Percentiles rank a stretch among this genome's conserved stretches.
Conservation (phyloP, 1,140 invertebrate species). For the Oreohelix idahoensis region DNA sequence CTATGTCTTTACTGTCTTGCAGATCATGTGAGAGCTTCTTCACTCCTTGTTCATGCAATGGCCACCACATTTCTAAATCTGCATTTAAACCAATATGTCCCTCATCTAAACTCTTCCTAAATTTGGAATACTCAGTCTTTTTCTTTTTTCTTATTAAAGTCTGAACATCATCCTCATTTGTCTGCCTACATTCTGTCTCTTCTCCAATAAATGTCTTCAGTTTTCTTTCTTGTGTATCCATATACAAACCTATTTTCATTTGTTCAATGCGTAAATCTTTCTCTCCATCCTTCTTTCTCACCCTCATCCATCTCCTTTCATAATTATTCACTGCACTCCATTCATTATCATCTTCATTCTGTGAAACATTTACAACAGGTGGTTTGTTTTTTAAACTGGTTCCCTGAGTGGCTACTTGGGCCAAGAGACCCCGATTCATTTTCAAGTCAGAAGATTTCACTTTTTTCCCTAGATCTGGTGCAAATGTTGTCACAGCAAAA, state of each 20-base stretch:
- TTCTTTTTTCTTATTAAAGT: not conserved
- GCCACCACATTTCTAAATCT: not conserved
- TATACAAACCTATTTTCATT: not conserved
- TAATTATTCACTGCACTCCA: not conserved
- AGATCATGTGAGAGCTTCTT: not conserved
- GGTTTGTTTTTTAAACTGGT: not conserved
- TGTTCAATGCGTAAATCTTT: slow-evolving; percentile 31
- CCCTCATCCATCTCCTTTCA: not conserved
- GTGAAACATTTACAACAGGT: not conserved
- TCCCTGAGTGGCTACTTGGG: not conserved
- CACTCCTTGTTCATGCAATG: not conserved
- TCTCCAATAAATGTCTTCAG: not conserved
- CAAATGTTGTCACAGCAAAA: not conserved
- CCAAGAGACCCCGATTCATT: not conserved
- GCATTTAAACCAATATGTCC: not conserved
- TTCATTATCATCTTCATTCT: not conserved
- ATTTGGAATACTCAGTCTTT: not conserved
- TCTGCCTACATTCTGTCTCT: not conserved
- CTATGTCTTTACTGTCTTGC: not conserved
- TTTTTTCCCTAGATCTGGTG: not conserved
- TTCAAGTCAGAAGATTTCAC: not conserved
- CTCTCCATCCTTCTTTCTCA: slow-evolving; percentile 34
- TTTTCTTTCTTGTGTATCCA: not conserved
- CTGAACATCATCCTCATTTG: not conserved
- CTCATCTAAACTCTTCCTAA: not conserved